Evolutionary conservation across 2,113 vertebrate species (phyloP).

Genomic region (Alosa alosa): DNA sequence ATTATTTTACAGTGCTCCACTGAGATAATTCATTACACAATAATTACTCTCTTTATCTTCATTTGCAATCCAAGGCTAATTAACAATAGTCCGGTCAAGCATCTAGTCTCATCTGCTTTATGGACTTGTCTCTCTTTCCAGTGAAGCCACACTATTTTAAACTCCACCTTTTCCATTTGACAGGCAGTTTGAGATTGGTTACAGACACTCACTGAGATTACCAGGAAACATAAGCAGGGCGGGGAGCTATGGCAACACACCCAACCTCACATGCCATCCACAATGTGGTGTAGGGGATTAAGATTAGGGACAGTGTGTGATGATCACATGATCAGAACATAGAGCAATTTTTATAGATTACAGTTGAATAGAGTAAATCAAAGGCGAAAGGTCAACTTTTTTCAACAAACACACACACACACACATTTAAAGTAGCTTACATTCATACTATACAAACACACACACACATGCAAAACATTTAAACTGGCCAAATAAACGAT

Average conservation of each 20-base stretch:
- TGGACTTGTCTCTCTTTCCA: not conserved
- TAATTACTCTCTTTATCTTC: not conserved
- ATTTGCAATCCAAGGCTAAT: not conserved
- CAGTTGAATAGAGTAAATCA: not conserved
- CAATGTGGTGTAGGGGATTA: not conserved
- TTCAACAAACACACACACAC: not conserved
- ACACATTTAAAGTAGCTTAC: not conserved
- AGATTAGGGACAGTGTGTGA: not conserved
- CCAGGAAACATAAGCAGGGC: not conserved
- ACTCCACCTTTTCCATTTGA: constrained; percentile 4
- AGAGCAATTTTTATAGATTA: not conserved
- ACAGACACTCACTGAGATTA: not conserved
- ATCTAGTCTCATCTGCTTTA: not conserved
- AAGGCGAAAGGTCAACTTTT: not conserved
- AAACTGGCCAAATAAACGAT: not conserved
- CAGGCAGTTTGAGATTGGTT: not conserved
- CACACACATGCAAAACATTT: not conserved
- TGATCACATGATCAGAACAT: not conserved
- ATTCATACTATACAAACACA: not conserved
- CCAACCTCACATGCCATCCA: not conserved
- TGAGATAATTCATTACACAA: not conserved
- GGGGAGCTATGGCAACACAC: not conserved
- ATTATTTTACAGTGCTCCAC: not conserved
- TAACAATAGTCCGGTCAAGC: not conserved
- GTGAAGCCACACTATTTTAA: not conserved